phyloP scores from a whole-genome alignment of 2,888 invertebrate species.

The Xanthorhoe designata region DNA sequence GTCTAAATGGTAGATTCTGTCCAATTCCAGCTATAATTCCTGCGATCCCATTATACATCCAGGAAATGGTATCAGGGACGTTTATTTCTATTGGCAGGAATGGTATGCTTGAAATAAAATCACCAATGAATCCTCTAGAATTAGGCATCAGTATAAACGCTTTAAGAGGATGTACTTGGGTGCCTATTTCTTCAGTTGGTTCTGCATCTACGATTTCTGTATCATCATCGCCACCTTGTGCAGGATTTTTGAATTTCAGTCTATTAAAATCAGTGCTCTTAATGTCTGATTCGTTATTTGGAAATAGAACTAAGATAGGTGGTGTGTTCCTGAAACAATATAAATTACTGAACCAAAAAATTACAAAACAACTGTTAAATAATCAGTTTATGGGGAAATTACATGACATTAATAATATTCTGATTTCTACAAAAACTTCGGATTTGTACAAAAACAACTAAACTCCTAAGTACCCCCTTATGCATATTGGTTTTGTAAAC shows the following conservation, averaged over 20 bases:
- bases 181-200: conserved; percentile 31
- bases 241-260: conserved; percentile 47
- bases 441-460: no score
- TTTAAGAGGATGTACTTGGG: conserved; percentile 42
- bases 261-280: conserved; percentile 35
- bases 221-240: conserved; percentile 55
- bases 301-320: conserved; percentile 60
- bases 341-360: not conserved
- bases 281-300: conserved; percentile 36
- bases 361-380: no score
- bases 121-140: conserved; percentile 67
- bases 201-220: conserved; percentile 68
- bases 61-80: conserved; percentile 85
- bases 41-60: conserved; percentile 70
- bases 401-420: no score
- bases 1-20: conserved; percentile 62
- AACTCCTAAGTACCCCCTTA: no score
- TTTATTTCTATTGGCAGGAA: conserved; percentile 88
- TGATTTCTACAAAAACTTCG: no score
- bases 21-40: conserved; percentile 68
- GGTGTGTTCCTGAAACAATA: conserved; percentile 55
- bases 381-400: no score
- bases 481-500: no score
- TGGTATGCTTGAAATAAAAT: conserved; percentile 80
- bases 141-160: conserved; percentile 58